A percentile compares a stretch with the other conserved stretches of the same genome.
Evolutionary conservation across 2,888 invertebrate species (phyloP).

Genomic region (Iphiclides podalirius): DNA sequence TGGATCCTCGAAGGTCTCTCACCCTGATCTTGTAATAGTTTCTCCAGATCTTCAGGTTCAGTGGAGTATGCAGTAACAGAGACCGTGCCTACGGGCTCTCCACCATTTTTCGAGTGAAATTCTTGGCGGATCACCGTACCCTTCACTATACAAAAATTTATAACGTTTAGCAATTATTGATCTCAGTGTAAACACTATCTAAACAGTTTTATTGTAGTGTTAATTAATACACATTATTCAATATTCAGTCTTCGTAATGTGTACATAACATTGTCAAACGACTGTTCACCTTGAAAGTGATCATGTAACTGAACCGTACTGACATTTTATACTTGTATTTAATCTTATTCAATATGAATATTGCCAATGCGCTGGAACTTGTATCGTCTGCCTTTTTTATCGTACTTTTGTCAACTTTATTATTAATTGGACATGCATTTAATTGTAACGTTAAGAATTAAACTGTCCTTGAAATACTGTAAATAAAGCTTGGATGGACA

Average conservation of each 20-base stretch:
- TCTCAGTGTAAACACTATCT: background rate
- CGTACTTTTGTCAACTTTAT: background rate
- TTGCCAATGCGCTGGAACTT: slow-evolving; percentile 8
- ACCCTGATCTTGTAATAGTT: slow-evolving; percentile 57
- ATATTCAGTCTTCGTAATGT: background rate
- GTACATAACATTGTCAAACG: slow-evolving; percentile 8
- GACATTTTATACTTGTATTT: slow-evolving; percentile 12
- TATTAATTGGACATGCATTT: too few relatives aligned
- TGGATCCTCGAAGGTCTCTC: slow-evolving; percentile 61
- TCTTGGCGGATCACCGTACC: slow-evolving; percentile 85
- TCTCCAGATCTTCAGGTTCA: slow-evolving; percentile 79
- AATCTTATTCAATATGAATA: slow-evolving; percentile 10
- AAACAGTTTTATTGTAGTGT: background rate
- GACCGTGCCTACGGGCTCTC: slow-evolving; percentile 84
- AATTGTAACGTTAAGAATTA: too few relatives aligned
- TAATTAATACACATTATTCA: too few relatives aligned
- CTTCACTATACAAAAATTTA: slow-evolving; percentile 77
- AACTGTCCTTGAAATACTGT: too few relatives aligned
- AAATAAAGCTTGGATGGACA: too few relatives aligned
- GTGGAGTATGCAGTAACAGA: slow-evolving; percentile 86
- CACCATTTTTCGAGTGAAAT: slow-evolving; percentile 84
- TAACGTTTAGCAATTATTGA: slow-evolving; percentile 26
- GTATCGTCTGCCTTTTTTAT: slow-evolving; percentile 5
- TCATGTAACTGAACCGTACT: slow-evolving; percentile 9
- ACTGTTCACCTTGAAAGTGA: slow-evolving; percentile 12